Evolutionary conservation across 64 coral and sea anemone genomes (phyloP).

Genomic region (Trachythela sp.): DNA sequence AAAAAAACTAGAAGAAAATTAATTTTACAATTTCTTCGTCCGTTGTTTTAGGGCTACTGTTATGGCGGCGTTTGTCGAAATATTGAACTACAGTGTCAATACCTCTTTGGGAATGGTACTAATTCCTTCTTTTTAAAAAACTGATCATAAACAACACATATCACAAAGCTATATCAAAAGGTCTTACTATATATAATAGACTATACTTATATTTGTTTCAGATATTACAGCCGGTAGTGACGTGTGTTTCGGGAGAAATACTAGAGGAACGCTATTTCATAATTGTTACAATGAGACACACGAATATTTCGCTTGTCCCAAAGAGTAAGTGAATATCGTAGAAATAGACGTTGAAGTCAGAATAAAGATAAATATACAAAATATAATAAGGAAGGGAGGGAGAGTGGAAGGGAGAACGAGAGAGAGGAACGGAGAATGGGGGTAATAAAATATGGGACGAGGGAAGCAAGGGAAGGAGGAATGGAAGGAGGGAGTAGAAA

Average conservation of each 20-base stretch:
- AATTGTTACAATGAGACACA: neutral
- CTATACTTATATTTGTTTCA: neutral
- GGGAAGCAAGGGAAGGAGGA: too few relatives aligned
- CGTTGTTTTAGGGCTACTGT: neutral
- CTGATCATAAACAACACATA: neutral
- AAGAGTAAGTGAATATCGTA: neutral
- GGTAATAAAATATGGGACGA: too few relatives aligned
- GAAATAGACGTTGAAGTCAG: too few relatives aligned
- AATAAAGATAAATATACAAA: too few relatives aligned
- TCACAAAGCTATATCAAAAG: too few relatives aligned
- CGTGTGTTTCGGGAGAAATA: neutral
- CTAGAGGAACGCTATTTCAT: neutral
- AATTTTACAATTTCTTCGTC: neutral
- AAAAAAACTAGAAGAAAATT: too few relatives aligned
- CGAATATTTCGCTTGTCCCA: neutral
- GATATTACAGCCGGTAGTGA: too few relatives aligned
- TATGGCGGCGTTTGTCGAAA: slow-evolving; percentile 16
- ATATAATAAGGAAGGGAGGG: too few relatives aligned
- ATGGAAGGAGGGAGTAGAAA: too few relatives aligned
- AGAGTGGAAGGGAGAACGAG: too few relatives aligned
- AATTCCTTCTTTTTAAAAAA: neutral
- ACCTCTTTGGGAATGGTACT: slow-evolving; percentile 16
- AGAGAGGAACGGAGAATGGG: too few relatives aligned
- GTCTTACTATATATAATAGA: neutral
- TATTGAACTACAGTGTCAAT: slow-evolving; percentile 5